A percentile compares a stretch with the other conserved stretches of the same genome.
These are phyloP conservation scores for Rhagoletis pomonella DNA, from an alignment of 1,140 invertebrate species.

Conservation along the genomic window DNA sequence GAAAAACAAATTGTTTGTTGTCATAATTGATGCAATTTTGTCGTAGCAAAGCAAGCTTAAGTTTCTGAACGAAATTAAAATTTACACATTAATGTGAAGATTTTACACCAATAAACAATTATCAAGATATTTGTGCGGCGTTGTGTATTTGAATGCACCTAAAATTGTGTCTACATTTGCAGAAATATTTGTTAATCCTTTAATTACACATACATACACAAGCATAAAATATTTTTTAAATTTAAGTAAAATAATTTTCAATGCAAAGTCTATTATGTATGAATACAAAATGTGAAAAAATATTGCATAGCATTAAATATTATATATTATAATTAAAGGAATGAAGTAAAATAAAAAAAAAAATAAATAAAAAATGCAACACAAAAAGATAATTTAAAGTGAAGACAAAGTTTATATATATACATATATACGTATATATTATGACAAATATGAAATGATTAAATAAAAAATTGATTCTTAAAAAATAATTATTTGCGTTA, in stretches of 20 bases:
- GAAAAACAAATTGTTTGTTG: no score
- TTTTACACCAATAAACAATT: background rate
- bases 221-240: background rate
- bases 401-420: conserved; percentile 34
- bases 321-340: conserved; percentile 6
- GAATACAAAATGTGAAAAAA: background rate
- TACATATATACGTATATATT: background rate
- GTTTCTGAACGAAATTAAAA: conserved; percentile 1
- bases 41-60: background rate
- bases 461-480: conserved; percentile 34
- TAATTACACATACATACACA: no score
- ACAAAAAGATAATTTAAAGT: background rate
- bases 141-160: background rate
- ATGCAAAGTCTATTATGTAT: conserved; percentile 4
- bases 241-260: background rate
- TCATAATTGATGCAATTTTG: background rate
- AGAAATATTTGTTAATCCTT: background rate
- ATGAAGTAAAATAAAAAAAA: background rate
- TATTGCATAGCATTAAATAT: conserved; percentile 27
- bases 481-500: background rate
- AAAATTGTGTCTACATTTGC: conserved; percentile 23
- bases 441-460: conserved; percentile 36
- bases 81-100: background rate
- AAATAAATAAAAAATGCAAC: background rate
- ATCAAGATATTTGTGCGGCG: background rate